Evolutionary conservation across 2,888 invertebrate genomes (phyloP).

Genomic region (Leptinotarsa haldemani): DNA sequence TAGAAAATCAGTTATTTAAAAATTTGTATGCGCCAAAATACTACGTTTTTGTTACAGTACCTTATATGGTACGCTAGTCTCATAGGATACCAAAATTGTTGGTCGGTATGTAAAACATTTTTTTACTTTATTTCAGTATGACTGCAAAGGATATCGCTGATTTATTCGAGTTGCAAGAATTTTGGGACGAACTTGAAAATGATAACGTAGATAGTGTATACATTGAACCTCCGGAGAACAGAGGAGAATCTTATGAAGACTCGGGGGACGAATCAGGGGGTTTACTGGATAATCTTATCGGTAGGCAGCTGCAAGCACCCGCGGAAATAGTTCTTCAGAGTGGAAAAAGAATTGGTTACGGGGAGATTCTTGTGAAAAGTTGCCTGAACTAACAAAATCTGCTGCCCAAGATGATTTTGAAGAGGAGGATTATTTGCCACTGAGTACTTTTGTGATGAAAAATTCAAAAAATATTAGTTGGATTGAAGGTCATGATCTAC

Average conservation of each 20-base stretch:
- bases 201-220: constrained; percentile 28
- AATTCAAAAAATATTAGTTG: background rate
- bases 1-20: too few species aligned
- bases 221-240: constrained; percentile 21
- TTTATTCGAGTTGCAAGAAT: constrained; percentile 36
- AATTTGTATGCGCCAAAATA: background rate
- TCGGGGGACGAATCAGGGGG: too few species aligned
- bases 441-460: background rate
- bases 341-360: background rate
- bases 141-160: constrained; percentile 23
- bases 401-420: background rate
- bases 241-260: too few species aligned
- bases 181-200: constrained; percentile 36
- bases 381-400: background rate
- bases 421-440: background rate
- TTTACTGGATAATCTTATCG: too few species aligned
- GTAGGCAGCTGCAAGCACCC: constrained; percentile 16
- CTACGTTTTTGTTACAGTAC: background rate
- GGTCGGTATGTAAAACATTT: constrained; percentile 31
- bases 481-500: background rate
- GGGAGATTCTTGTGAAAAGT: background rate
- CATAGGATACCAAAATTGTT: constrained; percentile 11
- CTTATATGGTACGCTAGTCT: constrained; percentile 8
- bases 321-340: constrained; percentile 33
- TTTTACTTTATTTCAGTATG: background rate